phyloP scores from a whole-genome alignment of 2,888 invertebrate species.

The Thelaira solivaga region DNA sequence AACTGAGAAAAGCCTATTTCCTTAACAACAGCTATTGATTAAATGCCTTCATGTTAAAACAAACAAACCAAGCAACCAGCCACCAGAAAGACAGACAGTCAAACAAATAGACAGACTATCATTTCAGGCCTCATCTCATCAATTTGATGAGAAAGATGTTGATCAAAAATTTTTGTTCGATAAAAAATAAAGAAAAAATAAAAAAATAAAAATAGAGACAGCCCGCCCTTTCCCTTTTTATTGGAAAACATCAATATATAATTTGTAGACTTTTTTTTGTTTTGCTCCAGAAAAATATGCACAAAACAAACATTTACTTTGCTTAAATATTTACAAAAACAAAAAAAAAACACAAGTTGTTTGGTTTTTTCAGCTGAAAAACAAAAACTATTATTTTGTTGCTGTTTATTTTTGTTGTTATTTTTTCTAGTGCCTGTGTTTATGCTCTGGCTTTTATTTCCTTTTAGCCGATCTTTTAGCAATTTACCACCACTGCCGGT shows the following conservation, averaged over 20 bases:
- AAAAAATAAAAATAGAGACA: not conserved
- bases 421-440: not conserved
- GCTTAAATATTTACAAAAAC: conserved; percentile 5
- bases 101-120: too few species aligned
- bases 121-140: conserved; percentile 24
- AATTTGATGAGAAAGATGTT: conserved; percentile 53
- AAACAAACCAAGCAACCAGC: not conserved
- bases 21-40: conserved; percentile 38
- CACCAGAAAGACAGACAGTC: conserved; percentile 10
- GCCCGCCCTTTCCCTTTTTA: conserved; percentile 33
- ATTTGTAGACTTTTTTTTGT: conserved; percentile 59
- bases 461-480: conserved; percentile 47
- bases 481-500: conserved; percentile 32
- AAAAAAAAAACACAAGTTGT: conserved; percentile 12
- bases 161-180: conserved; percentile 39
- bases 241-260: conserved; percentile 41
- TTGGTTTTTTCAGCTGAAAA: conserved; percentile 43
- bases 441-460: conserved; percentile 45
- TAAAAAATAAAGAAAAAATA: not conserved
- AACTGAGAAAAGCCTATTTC: too few species aligned
- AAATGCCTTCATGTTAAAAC: not conserved
- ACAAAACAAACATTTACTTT: conserved; percentile 60
- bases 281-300: conserved; percentile 48
- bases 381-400: conserved; percentile 1
- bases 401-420: conserved; percentile 29